Percentiles rank a stretch among this genome's conserved stretches.
Conservation (phyloP, 2,797 vertebrate species). For the Champsocephalus gunnari region DNA sequence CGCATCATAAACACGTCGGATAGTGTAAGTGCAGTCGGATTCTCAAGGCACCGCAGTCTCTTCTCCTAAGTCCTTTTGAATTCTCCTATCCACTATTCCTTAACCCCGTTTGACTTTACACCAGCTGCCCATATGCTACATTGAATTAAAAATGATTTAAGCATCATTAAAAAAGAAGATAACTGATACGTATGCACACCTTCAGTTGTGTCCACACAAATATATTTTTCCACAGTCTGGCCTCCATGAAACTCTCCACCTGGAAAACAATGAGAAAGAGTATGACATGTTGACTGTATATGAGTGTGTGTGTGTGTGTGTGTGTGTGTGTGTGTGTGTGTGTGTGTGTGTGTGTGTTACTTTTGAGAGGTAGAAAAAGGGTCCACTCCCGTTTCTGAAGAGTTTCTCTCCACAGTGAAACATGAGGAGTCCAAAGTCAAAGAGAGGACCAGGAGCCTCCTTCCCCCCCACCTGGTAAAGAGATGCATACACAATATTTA, state of each 20-base stretch:
- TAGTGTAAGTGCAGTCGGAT: no score
- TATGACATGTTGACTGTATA: not conserved
- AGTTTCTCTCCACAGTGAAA: constrained; percentile 84
- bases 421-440: constrained; percentile 87
- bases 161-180: not conserved
- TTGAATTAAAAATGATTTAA: no score
- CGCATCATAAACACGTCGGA: no score
- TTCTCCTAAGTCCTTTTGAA: no score
- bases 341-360: constrained; percentile 58
- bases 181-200: constrained; percentile 63
- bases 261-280: constrained; percentile 39
- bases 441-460: constrained; percentile 84
- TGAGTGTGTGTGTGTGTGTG: not conserved
- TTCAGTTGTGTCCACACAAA: constrained; percentile 87
- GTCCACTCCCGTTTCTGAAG: constrained; percentile 81
- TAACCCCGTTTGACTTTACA: no score
- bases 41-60: no score
- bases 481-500: not conserved
- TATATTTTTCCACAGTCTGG: constrained; percentile 87
- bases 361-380: constrained; percentile 88
- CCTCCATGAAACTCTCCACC: constrained; percentile 87
- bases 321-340: not conserved
- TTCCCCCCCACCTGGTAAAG: constrained; percentile 81
- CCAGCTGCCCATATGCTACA: not conserved
- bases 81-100: no score